Percentiles rank a stretch among this genome's conserved stretches.
Evolutionary conservation across 1,140 invertebrate species (phyloP).

Genomic region (Calycopis cecrops): DNA sequence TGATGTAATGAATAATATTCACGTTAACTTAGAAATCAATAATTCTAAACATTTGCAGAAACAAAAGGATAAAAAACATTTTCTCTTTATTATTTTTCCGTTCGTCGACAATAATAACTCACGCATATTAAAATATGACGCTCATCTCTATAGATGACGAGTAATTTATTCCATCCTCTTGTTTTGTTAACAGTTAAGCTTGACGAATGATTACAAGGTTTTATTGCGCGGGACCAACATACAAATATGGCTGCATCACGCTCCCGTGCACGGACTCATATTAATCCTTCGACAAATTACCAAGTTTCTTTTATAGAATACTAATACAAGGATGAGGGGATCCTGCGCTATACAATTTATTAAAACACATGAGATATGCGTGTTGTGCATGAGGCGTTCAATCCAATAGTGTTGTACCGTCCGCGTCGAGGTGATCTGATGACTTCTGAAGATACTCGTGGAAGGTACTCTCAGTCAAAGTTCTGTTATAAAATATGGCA

Average conservation of each 20-base stretch:
- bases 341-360: no score
- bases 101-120: neutral
- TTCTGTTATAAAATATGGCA: no score
- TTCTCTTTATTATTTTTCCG: conserved; percentile 3
- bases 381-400: no score
- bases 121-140: conserved; percentile 39
- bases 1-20: no score
- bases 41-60: no score
- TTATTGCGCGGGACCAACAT: conserved; percentile 50
- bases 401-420: no score
- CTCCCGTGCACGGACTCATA: conserved; percentile 61
- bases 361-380: no score
- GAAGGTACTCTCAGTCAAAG: no score
- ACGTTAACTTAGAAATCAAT: no score
- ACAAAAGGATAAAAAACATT: neutral
- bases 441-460: no score
- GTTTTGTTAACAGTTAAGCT: conserved; percentile 60
- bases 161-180: conserved; percentile 57
- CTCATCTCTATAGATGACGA: conserved; percentile 60
- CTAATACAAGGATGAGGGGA: neutral
- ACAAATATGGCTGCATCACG: conserved; percentile 59
- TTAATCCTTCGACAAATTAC: conserved; percentile 63
- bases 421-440: no score
- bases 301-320: conserved; percentile 3
- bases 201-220: conserved; percentile 55